phyloP scores from a whole-genome alignment of 1,140 invertebrate species.

The Acyrthosiphon pisum region DNA sequence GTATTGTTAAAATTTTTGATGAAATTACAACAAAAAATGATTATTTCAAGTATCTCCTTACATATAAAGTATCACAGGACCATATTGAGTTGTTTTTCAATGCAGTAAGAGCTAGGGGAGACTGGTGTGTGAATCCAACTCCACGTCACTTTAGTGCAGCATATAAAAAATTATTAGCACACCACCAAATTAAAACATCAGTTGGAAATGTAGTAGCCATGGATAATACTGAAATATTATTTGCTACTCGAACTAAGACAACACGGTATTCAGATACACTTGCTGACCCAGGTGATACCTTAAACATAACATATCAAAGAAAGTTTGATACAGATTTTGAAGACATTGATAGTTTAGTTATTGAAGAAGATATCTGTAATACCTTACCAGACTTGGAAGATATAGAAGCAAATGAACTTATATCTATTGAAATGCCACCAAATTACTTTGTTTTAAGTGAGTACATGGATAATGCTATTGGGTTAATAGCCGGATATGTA shows the following conservation, averaged over 20 bases:
- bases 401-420: neutral
- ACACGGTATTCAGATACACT: neutral
- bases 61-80: constrained; percentile 16
- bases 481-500: constrained; percentile 5
- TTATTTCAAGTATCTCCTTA: neutral
- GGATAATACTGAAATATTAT: constrained; percentile 12
- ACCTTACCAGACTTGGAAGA: neutral
- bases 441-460: constrained; percentile 19
- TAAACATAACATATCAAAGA: neutral
- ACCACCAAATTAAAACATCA: constrained; percentile 1
- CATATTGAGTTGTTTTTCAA: constrained; percentile 30
- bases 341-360: neutral
- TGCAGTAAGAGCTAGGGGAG: neutral
- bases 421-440: neutral
- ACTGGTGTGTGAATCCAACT: constrained; percentile 32
- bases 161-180: constrained; percentile 5
- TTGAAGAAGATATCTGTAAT: neutral
- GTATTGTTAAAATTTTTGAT: no score
- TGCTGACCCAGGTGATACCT: neutral
- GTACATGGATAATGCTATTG: neutral
- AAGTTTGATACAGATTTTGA: neutral
- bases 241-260: neutral
- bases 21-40: no score
- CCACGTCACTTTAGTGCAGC: neutral
- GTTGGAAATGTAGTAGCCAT: neutral